Percentiles rank a stretch among this genome's conserved stretches.
Conservation (phyloP, 2,888 invertebrate genomes). For the Harpalus rubripes region DNA sequence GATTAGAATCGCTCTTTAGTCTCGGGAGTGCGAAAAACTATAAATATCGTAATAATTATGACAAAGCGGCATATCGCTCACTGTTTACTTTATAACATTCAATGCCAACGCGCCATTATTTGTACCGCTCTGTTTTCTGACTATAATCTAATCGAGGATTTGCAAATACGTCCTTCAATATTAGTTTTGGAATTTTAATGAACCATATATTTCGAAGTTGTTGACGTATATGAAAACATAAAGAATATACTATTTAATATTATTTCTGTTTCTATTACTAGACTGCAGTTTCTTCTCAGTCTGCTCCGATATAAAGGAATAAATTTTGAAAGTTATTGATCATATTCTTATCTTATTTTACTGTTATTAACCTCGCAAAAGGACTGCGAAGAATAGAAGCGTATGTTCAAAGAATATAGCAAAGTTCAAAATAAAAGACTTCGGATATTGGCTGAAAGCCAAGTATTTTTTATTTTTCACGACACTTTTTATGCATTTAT, state of each 20-base stretch:
- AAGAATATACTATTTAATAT: background rate
- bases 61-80: no score
- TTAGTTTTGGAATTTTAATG: no score
- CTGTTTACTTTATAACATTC: no score
- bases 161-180: no score
- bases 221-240: background rate
- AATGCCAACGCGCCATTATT: no score
- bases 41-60: no score
- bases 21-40: no score
- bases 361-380: constrained; percentile 32
- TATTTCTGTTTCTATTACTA: background rate
- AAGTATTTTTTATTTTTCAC: background rate
- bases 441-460: constrained; percentile 28
- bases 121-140: no score
- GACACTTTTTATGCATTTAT: constrained; percentile 13
- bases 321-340: constrained; percentile 10
- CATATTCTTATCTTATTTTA: constrained; percentile 24
- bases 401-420: constrained; percentile 39
- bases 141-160: no score
- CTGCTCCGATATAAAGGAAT: background rate
- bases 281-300: background rate
- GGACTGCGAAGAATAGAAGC: constrained; percentile 24
- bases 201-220: no score
- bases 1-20: no score
- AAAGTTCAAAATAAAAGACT: constrained; percentile 30